A percentile compares a stretch with the other conserved stretches of the same genome.
Evolutionary conservation across 2,113 vertebrate genomes (phyloP).

Genomic region (Diadophis punctatus): DNA sequence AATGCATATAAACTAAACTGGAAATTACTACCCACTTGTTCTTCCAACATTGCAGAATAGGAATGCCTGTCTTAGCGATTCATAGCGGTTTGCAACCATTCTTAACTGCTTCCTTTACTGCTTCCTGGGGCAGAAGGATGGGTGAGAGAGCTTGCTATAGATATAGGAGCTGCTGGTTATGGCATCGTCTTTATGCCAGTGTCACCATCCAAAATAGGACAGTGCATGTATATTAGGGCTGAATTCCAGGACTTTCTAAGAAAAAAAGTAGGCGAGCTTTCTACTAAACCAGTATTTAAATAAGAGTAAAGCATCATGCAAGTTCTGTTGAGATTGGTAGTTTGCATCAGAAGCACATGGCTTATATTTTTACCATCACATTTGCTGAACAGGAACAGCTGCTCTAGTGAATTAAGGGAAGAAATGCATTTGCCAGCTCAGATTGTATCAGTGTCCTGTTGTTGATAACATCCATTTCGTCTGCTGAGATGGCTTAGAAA

Average conservation of each 20-base stretch:
- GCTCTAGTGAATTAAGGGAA: conserved; percentile 22
- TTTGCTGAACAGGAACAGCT: conserved; percentile 58
- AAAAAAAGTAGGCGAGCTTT: not conserved
- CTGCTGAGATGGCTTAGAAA: not conserved
- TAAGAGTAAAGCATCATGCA: not conserved
- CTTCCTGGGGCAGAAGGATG: not conserved
- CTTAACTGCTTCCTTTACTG: not conserved
- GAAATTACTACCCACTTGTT: not conserved
- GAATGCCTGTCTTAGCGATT: not conserved
- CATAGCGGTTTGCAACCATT: not conserved
- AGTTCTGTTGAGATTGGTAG: conserved; percentile 16
- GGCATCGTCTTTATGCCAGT: not conserved
- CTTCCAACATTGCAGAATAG: not conserved
- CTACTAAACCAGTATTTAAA: not conserved
- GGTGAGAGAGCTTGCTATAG: not conserved
- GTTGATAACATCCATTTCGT: not conserved
- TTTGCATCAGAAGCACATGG: conserved; percentile 39
- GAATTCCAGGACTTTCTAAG: not conserved
- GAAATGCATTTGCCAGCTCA: conserved; percentile 33
- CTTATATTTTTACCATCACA: conserved; percentile 43
- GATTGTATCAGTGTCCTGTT: conserved; percentile 26
- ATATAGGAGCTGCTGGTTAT: not conserved
- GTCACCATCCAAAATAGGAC: not conserved
- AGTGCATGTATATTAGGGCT: not conserved
- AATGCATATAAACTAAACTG: not conserved